These are phyloP conservation scores for Antedon mediterranea DNA, from an alignment of 53 echinoderm and acorn worm species.

Conservation along the genomic window DNA sequence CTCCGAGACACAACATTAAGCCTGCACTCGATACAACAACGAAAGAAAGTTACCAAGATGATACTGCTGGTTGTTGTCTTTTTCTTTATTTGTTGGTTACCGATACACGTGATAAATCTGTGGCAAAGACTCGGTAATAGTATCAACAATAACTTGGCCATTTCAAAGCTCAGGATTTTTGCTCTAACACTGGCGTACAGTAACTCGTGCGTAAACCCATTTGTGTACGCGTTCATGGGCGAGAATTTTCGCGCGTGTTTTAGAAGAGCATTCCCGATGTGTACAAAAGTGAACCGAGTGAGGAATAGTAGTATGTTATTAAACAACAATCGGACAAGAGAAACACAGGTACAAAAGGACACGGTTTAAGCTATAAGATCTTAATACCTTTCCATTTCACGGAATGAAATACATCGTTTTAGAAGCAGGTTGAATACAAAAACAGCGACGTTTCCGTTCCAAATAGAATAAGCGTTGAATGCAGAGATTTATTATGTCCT, in stretches of 20 bases:
- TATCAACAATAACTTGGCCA: constrained; percentile 31
- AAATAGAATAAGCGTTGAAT: too few relatives aligned
- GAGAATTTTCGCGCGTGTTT: constrained; percentile 83
- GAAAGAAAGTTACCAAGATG: constrained; percentile 70
- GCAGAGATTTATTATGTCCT: too few relatives aligned
- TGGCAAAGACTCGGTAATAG: constrained; percentile 43
- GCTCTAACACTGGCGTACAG: constrained; percentile 68
- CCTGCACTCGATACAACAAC: constrained; percentile 21
- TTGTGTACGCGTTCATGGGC: constrained; percentile 92
- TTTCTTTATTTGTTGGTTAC: constrained; percentile 86
- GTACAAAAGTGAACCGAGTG: background rate
- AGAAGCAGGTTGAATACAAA: too few relatives aligned
- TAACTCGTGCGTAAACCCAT: constrained; percentile 86
- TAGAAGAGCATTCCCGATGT: constrained; percentile 71
- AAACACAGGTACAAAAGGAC: background rate
- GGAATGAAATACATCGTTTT: too few relatives aligned
- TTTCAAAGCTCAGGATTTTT: constrained; percentile 36
- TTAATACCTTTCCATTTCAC: too few relatives aligned
- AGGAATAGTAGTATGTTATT: background rate
- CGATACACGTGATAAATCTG: constrained; percentile 51
- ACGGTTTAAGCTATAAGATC: too few relatives aligned
- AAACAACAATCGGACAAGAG: background rate
- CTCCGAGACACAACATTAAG: background rate
- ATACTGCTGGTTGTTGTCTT: constrained; percentile 72
- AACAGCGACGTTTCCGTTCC: too few relatives aligned